Conservation (phyloP, 2,113 vertebrate species). For the Castor canadensis region DNA sequence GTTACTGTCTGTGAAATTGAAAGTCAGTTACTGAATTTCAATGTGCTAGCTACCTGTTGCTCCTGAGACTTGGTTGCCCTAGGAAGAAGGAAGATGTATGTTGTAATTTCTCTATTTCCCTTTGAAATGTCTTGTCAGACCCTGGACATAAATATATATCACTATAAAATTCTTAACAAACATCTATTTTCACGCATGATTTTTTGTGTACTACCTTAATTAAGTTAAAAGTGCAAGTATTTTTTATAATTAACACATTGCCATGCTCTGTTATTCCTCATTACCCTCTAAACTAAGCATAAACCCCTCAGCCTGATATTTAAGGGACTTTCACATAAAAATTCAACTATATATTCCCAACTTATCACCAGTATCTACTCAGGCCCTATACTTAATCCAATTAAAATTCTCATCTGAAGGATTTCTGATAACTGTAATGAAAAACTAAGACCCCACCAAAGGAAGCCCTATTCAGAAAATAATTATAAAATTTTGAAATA, state of each 20-base stretch:
- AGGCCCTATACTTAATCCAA: background rate
- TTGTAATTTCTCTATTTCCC: background rate
- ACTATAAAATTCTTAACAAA: background rate
- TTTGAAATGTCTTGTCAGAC: background rate
- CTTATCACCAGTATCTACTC: background rate
- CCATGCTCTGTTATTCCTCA: background rate
- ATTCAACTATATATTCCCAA: background rate
- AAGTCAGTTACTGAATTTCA: constrained; percentile 59
- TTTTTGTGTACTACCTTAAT: background rate
- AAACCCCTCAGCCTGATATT: background rate
- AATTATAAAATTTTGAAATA: background rate
- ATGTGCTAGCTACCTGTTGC: background rate
- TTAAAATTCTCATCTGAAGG: background rate
- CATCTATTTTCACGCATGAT: background rate
- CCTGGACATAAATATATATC: background rate
- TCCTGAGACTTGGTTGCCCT: background rate
- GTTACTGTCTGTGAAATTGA: constrained; percentile 39
- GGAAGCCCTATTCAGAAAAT: background rate
- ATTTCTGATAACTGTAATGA: background rate
- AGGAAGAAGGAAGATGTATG: constrained; percentile 7
- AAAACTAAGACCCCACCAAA: background rate
- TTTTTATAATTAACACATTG: background rate
- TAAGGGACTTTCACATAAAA: background rate
- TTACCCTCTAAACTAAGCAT: constrained; percentile 27
- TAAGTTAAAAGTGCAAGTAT: background rate